These are phyloP conservation scores for Coenonympha glycerion DNA, from an alignment of 2,888 invertebrate species.

Conservation along the genomic window DNA sequence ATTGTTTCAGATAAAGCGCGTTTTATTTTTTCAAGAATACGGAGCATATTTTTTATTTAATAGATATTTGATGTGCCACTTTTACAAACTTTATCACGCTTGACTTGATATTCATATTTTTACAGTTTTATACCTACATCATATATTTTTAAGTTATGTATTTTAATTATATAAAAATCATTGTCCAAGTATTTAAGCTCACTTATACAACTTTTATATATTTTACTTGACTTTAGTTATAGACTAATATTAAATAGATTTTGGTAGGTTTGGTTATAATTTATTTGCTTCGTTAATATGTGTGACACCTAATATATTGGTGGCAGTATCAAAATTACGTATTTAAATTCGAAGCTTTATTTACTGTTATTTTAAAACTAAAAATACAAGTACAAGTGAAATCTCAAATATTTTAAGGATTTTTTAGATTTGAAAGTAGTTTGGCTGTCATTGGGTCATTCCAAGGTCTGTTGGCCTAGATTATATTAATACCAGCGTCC, in stretches of 20 bases:
- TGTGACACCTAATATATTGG: no score
- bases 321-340: no score
- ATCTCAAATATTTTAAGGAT: constrained; percentile 3
- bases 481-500: no score
- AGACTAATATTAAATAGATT: no score
- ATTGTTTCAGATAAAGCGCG: constrained; percentile 10
- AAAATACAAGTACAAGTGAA: not conserved
- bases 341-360: no score
- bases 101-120: not conserved
- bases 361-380: not conserved
- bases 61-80: not conserved
- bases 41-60: not conserved
- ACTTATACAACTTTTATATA: not conserved
- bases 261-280: no score
- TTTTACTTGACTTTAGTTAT: not conserved
- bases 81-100: not conserved
- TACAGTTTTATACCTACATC: not conserved
- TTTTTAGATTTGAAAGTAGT: not conserved
- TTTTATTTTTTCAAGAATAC: not conserved
- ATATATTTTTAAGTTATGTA: not conserved
- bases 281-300: no score
- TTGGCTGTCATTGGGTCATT: not conserved
- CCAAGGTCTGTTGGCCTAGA: not conserved
- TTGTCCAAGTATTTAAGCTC: not conserved
- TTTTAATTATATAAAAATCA: not conserved